Evolutionary conservation across 1,140 invertebrate species (phyloP).

Genomic region (Pseudomyrmex gracilis): DNA sequence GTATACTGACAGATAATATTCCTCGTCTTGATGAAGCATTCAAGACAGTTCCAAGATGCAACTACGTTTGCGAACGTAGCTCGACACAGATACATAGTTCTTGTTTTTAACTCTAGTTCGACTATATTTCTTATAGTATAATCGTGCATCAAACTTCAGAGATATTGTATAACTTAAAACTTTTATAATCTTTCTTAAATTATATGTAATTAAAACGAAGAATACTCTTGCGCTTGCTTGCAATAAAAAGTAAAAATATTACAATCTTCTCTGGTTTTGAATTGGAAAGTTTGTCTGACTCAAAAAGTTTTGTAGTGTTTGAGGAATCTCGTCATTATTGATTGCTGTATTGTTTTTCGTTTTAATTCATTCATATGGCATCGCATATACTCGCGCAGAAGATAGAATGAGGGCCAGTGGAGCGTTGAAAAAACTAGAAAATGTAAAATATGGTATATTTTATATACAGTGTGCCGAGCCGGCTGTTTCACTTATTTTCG

Average conservation of each 20-base stretch:
- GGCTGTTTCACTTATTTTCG: slow-evolving; percentile 46
- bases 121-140: not conserved
- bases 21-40: slow-evolving; percentile 25
- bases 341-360: not conserved
- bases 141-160: not conserved
- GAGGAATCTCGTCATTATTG: not conserved
- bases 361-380: slow-evolving; percentile 39
- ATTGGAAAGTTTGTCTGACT: not conserved
- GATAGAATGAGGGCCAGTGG: not conserved
- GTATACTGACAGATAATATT: slow-evolving; percentile 21
- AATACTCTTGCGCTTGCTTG: no score
- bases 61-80: not conserved
- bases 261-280: not conserved
- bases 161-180: not conserved
- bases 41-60: not conserved
- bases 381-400: not conserved
- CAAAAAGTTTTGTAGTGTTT: not conserved
- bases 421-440: slow-evolving; percentile 25
- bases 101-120: not conserved
- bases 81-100: not conserved
- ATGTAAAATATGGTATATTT: slow-evolving; percentile 65
- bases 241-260: not conserved
- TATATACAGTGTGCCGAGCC: slow-evolving; percentile 43
- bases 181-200: not conserved
- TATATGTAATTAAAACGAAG: not conserved